Evolutionary conservation across 2,888 invertebrate genomes (phyloP).

Genomic region (Lasioglossum malachurum): DNA sequence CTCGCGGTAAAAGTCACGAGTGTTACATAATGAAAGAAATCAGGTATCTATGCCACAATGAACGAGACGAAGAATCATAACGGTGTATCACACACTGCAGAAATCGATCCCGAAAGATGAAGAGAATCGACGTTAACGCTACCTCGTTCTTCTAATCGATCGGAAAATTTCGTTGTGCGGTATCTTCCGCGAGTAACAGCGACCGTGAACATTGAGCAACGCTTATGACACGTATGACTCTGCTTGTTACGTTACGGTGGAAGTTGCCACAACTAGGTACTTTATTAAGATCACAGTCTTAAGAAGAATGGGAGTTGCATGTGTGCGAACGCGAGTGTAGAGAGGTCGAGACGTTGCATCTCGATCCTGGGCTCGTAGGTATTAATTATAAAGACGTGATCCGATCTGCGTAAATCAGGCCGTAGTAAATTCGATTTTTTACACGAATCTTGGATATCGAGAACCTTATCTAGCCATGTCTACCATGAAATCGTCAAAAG

Average conservation of each 20-base stretch:
- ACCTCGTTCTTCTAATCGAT: neutral
- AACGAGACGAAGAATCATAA: neutral
- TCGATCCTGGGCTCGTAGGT: neutral
- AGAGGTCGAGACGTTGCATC: constrained; percentile 21
- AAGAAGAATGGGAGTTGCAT: constrained; percentile 52
- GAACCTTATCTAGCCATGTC: neutral
- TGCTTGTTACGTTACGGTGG: constrained; percentile 54
- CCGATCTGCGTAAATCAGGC: neutral
- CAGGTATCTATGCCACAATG: constrained; percentile 32
- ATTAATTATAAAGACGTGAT: neutral
- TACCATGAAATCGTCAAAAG: neutral
- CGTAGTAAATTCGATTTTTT: neutral
- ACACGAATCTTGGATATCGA: neutral
- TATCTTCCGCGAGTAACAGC: neutral
- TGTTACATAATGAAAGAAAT: constrained; percentile 72
- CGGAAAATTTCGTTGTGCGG: neutral
- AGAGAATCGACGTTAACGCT: neutral
- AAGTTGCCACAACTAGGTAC: constrained; percentile 60
- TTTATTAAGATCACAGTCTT: constrained; percentile 54
- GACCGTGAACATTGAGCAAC: constrained; percentile 35
- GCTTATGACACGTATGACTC: constrained; percentile 51
- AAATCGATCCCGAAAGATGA: neutral
- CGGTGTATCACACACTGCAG: neutral
- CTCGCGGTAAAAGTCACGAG: constrained; percentile 72
- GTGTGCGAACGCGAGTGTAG: constrained; percentile 40